Percentiles rank a stretch among this genome's conserved stretches.
Evolutionary conservation across 2,888 invertebrate genomes (phyloP).

Genomic region (Amblyteles armatorius): DNA sequence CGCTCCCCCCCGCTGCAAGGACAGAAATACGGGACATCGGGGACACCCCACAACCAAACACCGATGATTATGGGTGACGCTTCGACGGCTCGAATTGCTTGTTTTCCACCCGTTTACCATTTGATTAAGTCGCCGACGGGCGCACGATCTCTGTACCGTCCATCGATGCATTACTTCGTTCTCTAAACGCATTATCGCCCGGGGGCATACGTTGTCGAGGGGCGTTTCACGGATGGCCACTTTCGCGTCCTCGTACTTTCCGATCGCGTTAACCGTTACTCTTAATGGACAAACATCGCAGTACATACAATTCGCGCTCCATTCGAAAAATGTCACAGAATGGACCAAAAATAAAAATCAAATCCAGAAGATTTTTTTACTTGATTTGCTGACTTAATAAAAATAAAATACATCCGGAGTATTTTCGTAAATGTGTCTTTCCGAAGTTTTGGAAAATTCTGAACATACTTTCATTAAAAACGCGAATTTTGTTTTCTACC

Average conservation of each 20-base stretch:
- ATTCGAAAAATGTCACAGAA: too few species aligned
- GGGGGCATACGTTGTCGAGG: slow-evolving; percentile 22
- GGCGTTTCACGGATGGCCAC: slow-evolving; percentile 18
- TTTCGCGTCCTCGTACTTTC: background rate
- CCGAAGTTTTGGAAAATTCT: too few species aligned
- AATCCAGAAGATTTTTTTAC: too few species aligned
- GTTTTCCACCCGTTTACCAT: slow-evolving; percentile 84
- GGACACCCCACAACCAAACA: slow-evolving; percentile 50
- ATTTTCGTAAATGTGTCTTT: too few species aligned
- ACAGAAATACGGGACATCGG: slow-evolving; percentile 61
- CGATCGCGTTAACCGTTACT: background rate
- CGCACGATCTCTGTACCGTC: slow-evolving; percentile 42
- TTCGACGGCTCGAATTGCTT: slow-evolving; percentile 80
- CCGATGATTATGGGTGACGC: slow-evolving; percentile 69
- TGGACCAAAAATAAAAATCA: too few species aligned
- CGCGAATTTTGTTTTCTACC: too few species aligned
- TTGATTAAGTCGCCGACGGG: slow-evolving; percentile 80
- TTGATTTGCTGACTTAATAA: too few species aligned
- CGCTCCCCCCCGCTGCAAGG: slow-evolving; percentile 70
- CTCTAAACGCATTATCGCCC: slow-evolving; percentile 37
- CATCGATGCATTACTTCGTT: slow-evolving; percentile 40
- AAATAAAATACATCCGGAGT: too few species aligned
- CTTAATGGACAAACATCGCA: background rate
- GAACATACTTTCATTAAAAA: too few species aligned
- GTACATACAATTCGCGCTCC: background rate